These are phyloP conservation scores for Knipowitschia caucasica DNA, from an alignment of 2,797 vertebrate genomes.

Conservation along the genomic window DNA sequence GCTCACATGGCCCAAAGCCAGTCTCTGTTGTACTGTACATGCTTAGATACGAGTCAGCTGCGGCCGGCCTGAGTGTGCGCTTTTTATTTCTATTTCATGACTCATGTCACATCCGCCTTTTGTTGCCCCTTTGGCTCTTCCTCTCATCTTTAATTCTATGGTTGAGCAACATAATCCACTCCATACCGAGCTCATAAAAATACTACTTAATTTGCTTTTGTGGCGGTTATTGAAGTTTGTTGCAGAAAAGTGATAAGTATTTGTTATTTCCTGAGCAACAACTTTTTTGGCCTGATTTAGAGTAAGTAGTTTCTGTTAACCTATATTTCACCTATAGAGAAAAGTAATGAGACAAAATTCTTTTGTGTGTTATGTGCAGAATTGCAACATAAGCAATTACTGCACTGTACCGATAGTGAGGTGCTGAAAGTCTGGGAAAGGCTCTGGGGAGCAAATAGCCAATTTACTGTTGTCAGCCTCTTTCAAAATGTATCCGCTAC, in stretches of 20 bases:
- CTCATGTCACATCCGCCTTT: slow-evolving; percentile 54
- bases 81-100: slow-evolving; percentile 68
- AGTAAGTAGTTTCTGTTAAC: slow-evolving; percentile 37
- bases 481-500: slow-evolving; percentile 53
- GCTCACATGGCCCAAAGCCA: slow-evolving; percentile 60
- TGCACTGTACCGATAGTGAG: slow-evolving; percentile 57
- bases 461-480: slow-evolving; percentile 69
- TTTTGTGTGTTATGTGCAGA: slow-evolving; percentile 42
- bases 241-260: slow-evolving; percentile 21
- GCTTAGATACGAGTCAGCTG: slow-evolving; percentile 41
- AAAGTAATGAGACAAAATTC: slow-evolving; percentile 59
- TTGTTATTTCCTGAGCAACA: slow-evolving; percentile 4
- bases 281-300: slow-evolving; percentile 15
- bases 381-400: slow-evolving; percentile 64
- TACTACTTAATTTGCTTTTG: slow-evolving; percentile 36
- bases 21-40: slow-evolving; percentile 39
- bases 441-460: slow-evolving; percentile 64
- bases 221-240: slow-evolving; percentile 9
- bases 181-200: slow-evolving; percentile 43
- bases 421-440: slow-evolving; percentile 45
- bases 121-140: slow-evolving; percentile 43
- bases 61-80: slow-evolving; percentile 35
- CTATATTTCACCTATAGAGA: slow-evolving; percentile 39
- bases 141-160: slow-evolving; percentile 34
- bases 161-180: slow-evolving; percentile 41